A percentile compares a stretch with the other conserved stretches of the same genome.
These are phyloP conservation scores for Leuciscus idus DNA, from an alignment of 2,113 vertebrate genomes.

Conservation along the genomic window DNA sequence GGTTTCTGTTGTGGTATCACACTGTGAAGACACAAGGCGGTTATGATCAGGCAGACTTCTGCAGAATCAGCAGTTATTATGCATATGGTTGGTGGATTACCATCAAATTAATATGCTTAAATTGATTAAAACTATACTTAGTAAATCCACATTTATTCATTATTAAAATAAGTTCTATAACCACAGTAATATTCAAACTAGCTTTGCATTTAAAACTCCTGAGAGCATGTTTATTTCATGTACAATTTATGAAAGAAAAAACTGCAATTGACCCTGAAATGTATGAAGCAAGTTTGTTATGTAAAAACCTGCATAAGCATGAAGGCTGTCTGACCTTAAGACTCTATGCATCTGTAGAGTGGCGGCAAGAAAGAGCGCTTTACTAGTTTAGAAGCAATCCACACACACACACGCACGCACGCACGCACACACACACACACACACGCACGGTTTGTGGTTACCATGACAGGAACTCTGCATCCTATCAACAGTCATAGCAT, in stretches of 20 bases:
- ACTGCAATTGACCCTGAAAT: constrained; percentile 18
- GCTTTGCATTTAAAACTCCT: background rate
- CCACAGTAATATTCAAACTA: background rate
- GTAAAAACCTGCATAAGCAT: background rate
- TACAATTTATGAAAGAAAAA: background rate
- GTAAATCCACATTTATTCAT: background rate
- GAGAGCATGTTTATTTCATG: background rate
- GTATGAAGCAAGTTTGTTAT: background rate
- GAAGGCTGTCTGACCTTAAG: background rate
- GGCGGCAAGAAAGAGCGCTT: background rate
- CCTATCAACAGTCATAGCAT: background rate
- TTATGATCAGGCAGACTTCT: too few relatives aligned
- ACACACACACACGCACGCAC: background rate
- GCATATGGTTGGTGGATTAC: background rate
- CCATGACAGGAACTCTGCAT: background rate
- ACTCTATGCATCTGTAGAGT: constrained; percentile 2
- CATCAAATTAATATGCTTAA: too few relatives aligned
- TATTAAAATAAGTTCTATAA: background rate
- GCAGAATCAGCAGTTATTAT: too few relatives aligned
- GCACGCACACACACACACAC: background rate
- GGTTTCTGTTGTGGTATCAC: too few relatives aligned
- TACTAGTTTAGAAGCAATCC: background rate
- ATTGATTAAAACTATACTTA: background rate
- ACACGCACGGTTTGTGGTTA: background rate
- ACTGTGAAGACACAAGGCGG: too few relatives aligned